phyloP scores from a whole-genome alignment of 2,888 invertebrate species.

The Hypolimnas misippus region DNA sequence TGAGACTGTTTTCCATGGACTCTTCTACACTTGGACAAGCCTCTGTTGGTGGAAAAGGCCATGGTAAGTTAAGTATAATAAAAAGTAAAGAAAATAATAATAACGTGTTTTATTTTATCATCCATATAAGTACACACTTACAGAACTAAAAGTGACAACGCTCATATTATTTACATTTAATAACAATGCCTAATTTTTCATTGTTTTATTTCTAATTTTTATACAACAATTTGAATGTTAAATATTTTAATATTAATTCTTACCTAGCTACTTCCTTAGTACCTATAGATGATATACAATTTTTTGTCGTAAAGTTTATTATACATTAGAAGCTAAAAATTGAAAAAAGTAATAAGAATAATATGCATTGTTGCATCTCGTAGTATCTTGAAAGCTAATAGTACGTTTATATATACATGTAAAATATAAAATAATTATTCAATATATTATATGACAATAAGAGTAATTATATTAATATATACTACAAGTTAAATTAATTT shows the following conservation, averaged over 20 bases:
- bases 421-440: no score
- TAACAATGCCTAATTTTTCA: not conserved
- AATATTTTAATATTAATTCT: not conserved
- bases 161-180: constrained; percentile 45
- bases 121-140: constrained; percentile 4
- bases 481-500: no score
- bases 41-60: constrained; percentile 76
- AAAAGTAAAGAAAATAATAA: constrained; percentile 56
- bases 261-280: no score
- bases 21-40: constrained; percentile 76
- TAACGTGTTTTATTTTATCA: constrained; percentile 55
- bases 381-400: no score
- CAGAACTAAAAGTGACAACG: constrained; percentile 24
- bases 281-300: no score
- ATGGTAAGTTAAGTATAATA: constrained; percentile 78
- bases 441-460: no score
- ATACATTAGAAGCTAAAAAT: no score
- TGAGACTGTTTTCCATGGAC: constrained; percentile 80
- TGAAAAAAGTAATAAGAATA: no score
- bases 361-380: no score
- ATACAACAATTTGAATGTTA: not conserved
- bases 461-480: no score
- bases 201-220: constrained; percentile 1
- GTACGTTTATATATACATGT: no score
- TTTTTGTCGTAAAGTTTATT: no score